Percentiles rank a stretch among this genome's conserved stretches.
Conservation (phyloP, 2,888 invertebrate species). For the Acleris laterana region DNA sequence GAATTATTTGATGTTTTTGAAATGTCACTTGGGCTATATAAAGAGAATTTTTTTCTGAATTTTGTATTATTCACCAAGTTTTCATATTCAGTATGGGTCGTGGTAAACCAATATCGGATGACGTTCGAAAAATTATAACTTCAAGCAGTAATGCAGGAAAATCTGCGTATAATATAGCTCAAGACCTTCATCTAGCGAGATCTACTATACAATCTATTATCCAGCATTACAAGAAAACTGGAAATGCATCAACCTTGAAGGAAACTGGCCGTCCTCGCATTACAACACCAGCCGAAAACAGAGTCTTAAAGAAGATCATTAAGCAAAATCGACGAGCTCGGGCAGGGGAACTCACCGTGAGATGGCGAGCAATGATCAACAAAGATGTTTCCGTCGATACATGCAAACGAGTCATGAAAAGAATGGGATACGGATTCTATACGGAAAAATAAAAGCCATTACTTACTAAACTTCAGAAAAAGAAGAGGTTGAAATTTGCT, state of each 20-base stretch:
- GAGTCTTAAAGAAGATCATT: slow-evolving; percentile 11
- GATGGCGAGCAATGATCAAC: slow-evolving; percentile 9
- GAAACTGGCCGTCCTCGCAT: slow-evolving; percentile 6
- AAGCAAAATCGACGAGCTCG: slow-evolving; percentile 14
- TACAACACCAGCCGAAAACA: slow-evolving; percentile 5
- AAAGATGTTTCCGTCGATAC: slow-evolving; percentile 17
- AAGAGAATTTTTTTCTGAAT: not conserved
- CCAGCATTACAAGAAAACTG: slow-evolving; percentile 8
- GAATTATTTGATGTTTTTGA: not conserved
- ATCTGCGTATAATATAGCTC: not conserved
- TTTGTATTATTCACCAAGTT: not conserved
- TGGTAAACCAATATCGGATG: slow-evolving; percentile 7
- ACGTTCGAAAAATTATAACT: slow-evolving; percentile 8
- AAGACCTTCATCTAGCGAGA: not conserved
- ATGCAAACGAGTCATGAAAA: slow-evolving; percentile 3
- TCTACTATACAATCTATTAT: no score
- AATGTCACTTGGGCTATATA: not conserved
- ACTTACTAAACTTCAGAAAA: slow-evolving; percentile 7
- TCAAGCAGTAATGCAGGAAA: slow-evolving; percentile 1
- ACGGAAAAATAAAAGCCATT: slow-evolving; percentile 9
- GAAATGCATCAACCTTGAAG: slow-evolving; percentile 2
- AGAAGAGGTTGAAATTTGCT: slow-evolving; percentile 5
- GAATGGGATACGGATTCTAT: slow-evolving; percentile 3
- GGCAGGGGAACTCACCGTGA: slow-evolving; percentile 9
- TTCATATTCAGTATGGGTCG: slow-evolving; percentile 2